Evolutionary conservation across 2,888 invertebrate species (phyloP), one percentile per base, ranked within the genome.

Genomic region (Sericinus montela): DNA sequence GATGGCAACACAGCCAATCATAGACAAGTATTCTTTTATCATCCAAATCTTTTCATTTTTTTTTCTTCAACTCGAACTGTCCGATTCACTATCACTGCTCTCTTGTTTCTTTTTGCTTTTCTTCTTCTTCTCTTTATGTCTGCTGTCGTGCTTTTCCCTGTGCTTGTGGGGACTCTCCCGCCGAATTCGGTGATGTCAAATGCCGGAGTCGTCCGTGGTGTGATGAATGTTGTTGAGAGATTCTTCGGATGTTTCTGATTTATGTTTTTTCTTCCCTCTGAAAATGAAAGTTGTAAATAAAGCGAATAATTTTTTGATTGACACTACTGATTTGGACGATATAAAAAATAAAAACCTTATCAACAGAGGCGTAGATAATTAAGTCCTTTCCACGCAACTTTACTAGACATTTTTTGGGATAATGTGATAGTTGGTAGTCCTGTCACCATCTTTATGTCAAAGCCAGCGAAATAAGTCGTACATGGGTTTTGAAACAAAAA

Each of bases 151-250:
- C 49, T 62, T 66, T 42, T 61, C 65, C 43, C 71, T 75, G 58
- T 73, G 75, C 37, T 74, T 67, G 46, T 67, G 74, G 1, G 82
- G 84, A 63, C 84, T 84, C 15, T 81, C 84, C 56, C 83, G 73
- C 43, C 84, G 74, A 51, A 83, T 74, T 30, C 85, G 75, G 52
- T 87, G 83, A 78, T 88, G 88, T 88, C 88, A 88, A 81, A 88
- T 88, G 44, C 88, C 88, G 16, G 88, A 88, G 40, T 88, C 88
- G 50, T 88, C 88, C 0, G 88, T 88, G 1, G 88, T 88, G 42
- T 87, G 88, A 1, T 87, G 86, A 43, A 82, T 69, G 58, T 87
- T 82, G 52, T 86, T 85, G n/a, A 79, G 35, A 0, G 87, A 87
- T 46, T 85, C 87, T 48, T 81, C 80, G 0, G 87, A 87, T 0